Evolutionary conservation across 2,113 vertebrate species (phyloP).

Genomic region (Sturnus vulgaris): DNA sequence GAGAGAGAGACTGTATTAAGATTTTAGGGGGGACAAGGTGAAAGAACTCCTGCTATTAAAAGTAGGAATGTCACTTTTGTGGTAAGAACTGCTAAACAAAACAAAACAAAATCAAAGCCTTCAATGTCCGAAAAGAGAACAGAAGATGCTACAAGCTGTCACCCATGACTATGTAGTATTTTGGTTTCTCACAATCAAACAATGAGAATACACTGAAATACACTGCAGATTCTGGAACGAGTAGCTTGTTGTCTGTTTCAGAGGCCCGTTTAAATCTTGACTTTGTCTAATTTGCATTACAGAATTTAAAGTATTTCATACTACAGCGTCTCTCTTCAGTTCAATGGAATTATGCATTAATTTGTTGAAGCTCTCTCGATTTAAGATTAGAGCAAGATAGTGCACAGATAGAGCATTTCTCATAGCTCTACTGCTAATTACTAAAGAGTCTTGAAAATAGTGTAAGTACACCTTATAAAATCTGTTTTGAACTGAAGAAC

Average conservation of each 20-base stretch:
- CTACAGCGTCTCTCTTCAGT: neutral
- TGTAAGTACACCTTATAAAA: neutral
- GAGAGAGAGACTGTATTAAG: neutral
- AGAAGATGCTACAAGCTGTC: neutral
- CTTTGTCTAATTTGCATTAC: neutral
- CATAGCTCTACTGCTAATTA: neutral
- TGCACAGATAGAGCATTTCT: neutral
- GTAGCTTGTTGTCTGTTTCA: neutral
- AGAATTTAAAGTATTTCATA: neutral
- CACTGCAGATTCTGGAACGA: neutral
- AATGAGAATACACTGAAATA: neutral
- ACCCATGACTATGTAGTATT: neutral
- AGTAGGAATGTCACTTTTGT: accelerated
- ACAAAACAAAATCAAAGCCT: neutral
- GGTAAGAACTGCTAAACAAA: neutral
- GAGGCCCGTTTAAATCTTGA: neutral
- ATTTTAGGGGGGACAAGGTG: neutral
- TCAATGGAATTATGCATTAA: neutral
- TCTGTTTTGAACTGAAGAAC: neutral
- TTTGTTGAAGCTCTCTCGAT: neutral
- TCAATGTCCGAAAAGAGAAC: neutral
- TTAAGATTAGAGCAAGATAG: neutral
- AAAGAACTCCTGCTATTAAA: neutral
- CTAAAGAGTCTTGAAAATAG: neutral
- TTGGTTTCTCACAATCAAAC: neutral